Evolutionary conservation across 2,888 invertebrate genomes (phyloP).

Genomic region (Ophion ellenae): DNA sequence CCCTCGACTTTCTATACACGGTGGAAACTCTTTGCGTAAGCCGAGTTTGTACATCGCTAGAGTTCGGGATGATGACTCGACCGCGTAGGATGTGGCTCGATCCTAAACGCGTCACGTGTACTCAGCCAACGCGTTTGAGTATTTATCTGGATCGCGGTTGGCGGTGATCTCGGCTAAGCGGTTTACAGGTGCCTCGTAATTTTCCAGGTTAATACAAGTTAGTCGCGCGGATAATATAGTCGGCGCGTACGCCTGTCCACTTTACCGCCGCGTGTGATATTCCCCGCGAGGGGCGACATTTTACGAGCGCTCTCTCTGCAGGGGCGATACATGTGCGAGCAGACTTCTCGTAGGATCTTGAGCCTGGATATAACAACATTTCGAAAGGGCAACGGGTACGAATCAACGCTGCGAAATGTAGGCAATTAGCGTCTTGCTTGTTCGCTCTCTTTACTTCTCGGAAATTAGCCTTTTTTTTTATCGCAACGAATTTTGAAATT

Average conservation of each 20-base stretch:
- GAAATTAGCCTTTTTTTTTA: too few species aligned
- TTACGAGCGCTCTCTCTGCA: conserved; percentile 19
- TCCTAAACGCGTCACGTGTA: not conserved
- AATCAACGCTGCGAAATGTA: too few species aligned
- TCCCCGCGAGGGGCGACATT: conserved; percentile 1
- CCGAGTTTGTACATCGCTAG: too few species aligned
- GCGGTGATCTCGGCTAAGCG: not conserved
- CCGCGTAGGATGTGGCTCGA: conserved; percentile 27
- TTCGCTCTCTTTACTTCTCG: too few species aligned
- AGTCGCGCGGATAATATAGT: not conserved
- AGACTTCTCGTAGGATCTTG: not conserved
- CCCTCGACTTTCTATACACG: too few species aligned
- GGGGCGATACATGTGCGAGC: not conserved
- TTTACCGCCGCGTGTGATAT: not conserved
- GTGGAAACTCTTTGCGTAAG: too few species aligned
- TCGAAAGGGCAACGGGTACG: too few species aligned
- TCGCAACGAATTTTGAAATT: too few species aligned
- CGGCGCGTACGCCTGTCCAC: conserved; percentile 6
- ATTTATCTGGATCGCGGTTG: conserved; percentile 26
- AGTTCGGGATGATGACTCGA: too few species aligned
- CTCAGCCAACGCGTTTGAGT: not conserved
- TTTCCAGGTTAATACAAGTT: conserved; percentile 25
- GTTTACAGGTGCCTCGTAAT: conserved; percentile 34
- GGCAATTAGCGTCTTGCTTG: too few species aligned
- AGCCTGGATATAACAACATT: not conserved